phyloP scores from a whole-genome alignment of 35 echinoderm and acorn worm species.

The Lytechinus variegatus region DNA sequence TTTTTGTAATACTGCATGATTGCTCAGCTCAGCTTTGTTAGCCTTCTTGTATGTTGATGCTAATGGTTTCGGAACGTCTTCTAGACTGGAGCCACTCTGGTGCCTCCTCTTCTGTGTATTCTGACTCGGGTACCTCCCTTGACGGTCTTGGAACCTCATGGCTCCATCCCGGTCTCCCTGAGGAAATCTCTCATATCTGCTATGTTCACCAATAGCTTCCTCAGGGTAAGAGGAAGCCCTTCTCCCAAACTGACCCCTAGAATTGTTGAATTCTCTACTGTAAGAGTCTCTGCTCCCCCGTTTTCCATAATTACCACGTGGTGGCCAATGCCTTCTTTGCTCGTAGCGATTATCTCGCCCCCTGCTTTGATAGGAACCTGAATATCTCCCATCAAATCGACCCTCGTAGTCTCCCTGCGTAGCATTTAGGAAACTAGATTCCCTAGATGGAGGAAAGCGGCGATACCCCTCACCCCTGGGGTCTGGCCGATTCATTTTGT shows the following conservation, averaged over 20 bases:
- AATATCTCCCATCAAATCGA: neutral
- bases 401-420: neutral
- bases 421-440: neutral
- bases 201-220: neutral
- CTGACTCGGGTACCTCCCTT: neutral
- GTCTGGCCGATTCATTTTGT: constrained; percentile 18
- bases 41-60: neutral
- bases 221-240: neutral
- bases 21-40: neutral
- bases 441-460: neutral
- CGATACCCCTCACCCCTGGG: neutral
- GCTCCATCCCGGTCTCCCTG: neutral
- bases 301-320: neutral
- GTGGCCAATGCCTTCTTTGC: neutral
- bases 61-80: neutral
- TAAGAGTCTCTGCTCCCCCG: neutral
- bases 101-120: neutral
- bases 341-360: neutral
- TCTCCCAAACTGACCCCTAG: neutral
- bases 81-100: neutral
- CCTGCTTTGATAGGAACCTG: neutral
- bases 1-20: neutral
- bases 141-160: neutral
- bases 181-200: neutral
- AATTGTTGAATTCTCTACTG: neutral